Percentiles rank a stretch among this genome's conserved stretches.
Conservation (phyloP, 2,113 vertebrate species). For the Cyanoliseus patagonus region DNA sequence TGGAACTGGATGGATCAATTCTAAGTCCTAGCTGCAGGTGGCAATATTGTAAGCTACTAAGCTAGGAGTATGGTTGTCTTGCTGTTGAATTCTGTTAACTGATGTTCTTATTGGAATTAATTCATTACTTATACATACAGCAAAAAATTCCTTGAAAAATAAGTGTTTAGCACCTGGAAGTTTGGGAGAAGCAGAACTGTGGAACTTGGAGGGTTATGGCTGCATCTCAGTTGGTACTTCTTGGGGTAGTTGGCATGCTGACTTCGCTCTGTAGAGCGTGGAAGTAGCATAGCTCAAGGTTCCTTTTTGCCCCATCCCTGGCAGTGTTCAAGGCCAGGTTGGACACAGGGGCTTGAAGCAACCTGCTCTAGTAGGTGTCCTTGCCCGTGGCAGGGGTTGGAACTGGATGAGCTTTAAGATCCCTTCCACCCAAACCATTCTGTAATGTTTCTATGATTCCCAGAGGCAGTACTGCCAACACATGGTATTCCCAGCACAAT, state of each 20-base stretch:
- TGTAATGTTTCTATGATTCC: not conserved
- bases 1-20: not conserved
- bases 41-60: not conserved
- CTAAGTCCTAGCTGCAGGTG: not conserved
- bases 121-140: not conserved
- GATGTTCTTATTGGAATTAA: not conserved
- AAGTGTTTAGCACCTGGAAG: not conserved
- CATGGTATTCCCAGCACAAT: rapidly evolving
- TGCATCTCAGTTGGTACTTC: not conserved
- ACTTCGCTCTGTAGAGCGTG: rapidly evolving
- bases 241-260: not conserved
- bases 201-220: no score
- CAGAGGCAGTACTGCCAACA: not conserved
- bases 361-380: not conserved
- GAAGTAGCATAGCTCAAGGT: not conserved
- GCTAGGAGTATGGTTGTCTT: not conserved
- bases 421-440: not conserved
- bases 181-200: not conserved
- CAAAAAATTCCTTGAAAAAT: not conserved
- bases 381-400: not conserved
- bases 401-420: not conserved
- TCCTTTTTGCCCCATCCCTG: not conserved
- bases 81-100: not conserved
- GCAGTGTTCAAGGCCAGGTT: not conserved
- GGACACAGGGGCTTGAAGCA: not conserved